Conservation (phyloP, 2,113 vertebrate genomes). For the Salminus brasiliensis region DNA sequence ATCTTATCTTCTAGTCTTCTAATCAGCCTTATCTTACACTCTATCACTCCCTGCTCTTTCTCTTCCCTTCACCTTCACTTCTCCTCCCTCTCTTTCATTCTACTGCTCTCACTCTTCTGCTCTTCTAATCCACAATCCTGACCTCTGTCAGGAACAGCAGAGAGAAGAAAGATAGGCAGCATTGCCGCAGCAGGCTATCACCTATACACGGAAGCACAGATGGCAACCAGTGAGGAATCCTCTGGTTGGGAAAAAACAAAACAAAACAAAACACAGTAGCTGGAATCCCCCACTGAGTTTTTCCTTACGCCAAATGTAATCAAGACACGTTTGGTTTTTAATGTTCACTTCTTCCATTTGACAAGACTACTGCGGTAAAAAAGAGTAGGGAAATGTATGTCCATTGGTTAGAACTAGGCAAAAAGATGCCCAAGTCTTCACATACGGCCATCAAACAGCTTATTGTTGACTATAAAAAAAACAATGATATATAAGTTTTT, state of each 20-base stretch:
- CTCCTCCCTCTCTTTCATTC: constrained; percentile 2
- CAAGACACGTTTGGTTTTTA: too few species aligned
- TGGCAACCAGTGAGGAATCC: background rate
- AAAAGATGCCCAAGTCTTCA: too few species aligned
- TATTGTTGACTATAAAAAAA: too few species aligned
- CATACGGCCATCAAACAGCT: too few species aligned
- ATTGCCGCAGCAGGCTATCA: background rate
- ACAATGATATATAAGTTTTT: too few species aligned
- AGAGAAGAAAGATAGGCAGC: constrained; percentile 12
- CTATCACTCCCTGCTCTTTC: constrained; percentile 16
- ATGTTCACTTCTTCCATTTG: too few species aligned
- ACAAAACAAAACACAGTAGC: background rate
- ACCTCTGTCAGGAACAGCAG: background rate
- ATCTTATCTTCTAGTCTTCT: constrained; percentile 30
- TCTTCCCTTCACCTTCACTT: constrained; percentile 15
- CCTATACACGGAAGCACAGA: constrained; percentile 4
- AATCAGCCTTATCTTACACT: constrained; percentile 39
- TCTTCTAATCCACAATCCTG: background rate
- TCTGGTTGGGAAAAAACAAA: background rate
- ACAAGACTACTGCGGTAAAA: too few species aligned
- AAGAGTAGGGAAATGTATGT: too few species aligned
- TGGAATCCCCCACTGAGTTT: background rate
- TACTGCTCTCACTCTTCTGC: background rate
- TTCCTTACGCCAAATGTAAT: too few species aligned
- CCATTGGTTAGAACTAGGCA: too few species aligned